A percentile compares a stretch with the other conserved stretches of the same genome.
Conservation (phyloP, 2,113 vertebrate species). For the Carassius carassius region DNA sequence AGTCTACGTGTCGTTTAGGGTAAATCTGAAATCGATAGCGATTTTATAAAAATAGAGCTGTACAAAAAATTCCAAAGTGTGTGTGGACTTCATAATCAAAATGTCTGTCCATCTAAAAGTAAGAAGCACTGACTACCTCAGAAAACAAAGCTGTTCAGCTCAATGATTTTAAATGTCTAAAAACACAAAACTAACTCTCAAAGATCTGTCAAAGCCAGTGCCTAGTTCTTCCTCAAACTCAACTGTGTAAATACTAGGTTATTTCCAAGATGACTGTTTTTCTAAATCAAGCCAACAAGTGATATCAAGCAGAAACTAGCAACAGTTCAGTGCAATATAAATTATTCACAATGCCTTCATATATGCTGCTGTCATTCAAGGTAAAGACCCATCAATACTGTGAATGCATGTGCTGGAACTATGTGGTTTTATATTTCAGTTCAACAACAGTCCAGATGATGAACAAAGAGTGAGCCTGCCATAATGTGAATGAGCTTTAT, state of each 20-base stretch:
- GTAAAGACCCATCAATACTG: background rate
- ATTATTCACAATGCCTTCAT: background rate
- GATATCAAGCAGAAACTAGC: background rate
- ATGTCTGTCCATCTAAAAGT: background rate
- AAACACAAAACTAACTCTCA: background rate
- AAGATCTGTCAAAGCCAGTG: background rate
- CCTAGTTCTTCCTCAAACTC: background rate
- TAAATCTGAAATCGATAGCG: background rate
- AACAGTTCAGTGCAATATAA: background rate
- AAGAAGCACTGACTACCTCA: background rate
- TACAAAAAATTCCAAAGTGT: background rate
- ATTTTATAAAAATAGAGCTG: background rate
- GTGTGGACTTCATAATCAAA: background rate
- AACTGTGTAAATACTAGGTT: background rate
- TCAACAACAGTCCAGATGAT: background rate
- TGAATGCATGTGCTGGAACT: background rate
- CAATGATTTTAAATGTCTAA: background rate
- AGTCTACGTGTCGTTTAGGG: too few species aligned
- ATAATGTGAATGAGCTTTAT: background rate
- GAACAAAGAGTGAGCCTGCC: background rate
- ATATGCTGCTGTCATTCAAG: background rate
- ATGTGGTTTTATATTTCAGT: background rate
- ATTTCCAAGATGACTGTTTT: conserved; percentile 7
- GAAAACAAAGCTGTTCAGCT: background rate
- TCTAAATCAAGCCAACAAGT: background rate